These are phyloP conservation scores for Nycticorax nycticorax DNA, from an alignment of 2,113 vertebrate genomes.

Conservation along the genomic window DNA sequence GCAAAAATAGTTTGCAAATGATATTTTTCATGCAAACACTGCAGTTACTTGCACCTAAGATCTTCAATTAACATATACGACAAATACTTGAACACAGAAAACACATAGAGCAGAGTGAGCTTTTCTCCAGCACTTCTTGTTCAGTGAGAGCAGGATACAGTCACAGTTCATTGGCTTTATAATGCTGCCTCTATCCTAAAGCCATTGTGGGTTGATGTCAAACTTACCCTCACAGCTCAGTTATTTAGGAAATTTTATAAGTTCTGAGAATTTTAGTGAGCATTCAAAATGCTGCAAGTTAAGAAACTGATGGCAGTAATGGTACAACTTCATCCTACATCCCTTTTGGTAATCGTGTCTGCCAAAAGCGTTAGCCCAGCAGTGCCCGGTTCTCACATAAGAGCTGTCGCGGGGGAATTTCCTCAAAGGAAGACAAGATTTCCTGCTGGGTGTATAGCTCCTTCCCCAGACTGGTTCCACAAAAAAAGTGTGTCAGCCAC, in stretches of 20 bases:
- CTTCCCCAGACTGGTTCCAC: neutral
- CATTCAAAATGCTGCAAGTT: neutral
- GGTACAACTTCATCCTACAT: neutral
- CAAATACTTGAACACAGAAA: neutral
- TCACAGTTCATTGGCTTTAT: neutral
- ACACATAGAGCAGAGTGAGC: neutral
- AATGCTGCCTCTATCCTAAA: neutral
- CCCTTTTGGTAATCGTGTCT: neutral
- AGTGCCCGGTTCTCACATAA: neutral
- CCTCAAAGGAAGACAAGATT: neutral
- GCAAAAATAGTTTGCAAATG: neutral
- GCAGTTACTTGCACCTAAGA: neutral
- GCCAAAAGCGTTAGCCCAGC: neutral
- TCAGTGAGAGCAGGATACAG: neutral
- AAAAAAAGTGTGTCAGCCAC: neutral
- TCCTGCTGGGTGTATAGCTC: neutral
- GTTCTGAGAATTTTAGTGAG: neutral
- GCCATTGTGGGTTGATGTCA: neutral
- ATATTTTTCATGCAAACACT: neutral
- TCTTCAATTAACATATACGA: neutral
- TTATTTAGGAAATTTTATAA: neutral
- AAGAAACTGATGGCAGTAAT: neutral
- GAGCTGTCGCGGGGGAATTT: neutral
- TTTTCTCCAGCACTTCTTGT: neutral
- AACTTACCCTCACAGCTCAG: neutral